Evolutionary conservation across 2,113 vertebrate genomes (phyloP).

Genomic region (Pelusios castaneus): DNA sequence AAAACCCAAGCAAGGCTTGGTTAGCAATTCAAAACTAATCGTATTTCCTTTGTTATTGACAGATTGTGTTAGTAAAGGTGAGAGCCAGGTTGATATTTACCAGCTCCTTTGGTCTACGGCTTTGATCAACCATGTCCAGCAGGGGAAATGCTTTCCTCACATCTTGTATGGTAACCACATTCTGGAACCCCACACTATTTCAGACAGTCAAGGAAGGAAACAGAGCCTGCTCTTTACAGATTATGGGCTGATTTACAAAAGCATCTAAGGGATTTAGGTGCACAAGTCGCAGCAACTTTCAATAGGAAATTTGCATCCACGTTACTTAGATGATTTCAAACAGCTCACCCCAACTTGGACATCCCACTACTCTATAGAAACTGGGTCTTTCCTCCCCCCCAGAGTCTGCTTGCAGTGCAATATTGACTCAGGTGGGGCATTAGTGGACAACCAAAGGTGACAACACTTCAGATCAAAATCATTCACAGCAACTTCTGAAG

Average conservation of each 20-base stretch:
- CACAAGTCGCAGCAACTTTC: neutral
- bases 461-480: neutral
- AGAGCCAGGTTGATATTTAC: slow-evolving; percentile 71
- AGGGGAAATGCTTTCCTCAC: slow-evolving; percentile 89
- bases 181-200: slow-evolving; percentile 89
- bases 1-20: neutral
- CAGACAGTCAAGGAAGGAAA: slow-evolving; percentile 67
- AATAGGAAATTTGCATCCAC: neutral
- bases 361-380: neutral
- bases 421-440: neutral
- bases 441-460: neutral
- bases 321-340: neutral
- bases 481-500: neutral
- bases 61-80: neutral
- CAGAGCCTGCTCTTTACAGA: neutral
- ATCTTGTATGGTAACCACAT: slow-evolving; percentile 89
- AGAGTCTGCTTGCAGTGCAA: neutral
- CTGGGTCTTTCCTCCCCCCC: neutral
- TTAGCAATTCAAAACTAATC: slow-evolving; percentile 30
- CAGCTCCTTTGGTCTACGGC: slow-evolving; percentile 86
- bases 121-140: slow-evolving; percentile 92
- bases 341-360: neutral
- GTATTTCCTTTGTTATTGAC: neutral
- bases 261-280: neutral
- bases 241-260: neutral